Base-by-base conservation (phyloP, 1,140 invertebrate genomes). In the Sitophilus oryzae region DNA sequence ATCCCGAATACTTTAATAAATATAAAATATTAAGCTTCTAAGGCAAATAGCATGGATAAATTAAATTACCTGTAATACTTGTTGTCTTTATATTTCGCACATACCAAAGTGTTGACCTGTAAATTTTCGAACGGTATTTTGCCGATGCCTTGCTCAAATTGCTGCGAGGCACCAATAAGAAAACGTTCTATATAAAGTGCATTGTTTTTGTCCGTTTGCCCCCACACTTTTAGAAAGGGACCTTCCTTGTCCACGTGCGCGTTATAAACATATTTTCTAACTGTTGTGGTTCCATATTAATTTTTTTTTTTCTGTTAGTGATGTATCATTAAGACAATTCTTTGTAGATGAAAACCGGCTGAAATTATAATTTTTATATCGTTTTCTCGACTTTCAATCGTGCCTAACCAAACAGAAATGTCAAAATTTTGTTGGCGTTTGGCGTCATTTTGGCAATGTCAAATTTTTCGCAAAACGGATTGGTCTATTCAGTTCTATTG, bases 221-320 rank as follows among this genome's bases (percentile, higher is more conserved):
- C 85, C 73, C 79, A 84, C 60, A 89, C 75, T 71, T 79, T 83
- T 35, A 88, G 68, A 61, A 81, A 81, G 16, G 76, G 73, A 22
- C 81, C 79, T 40, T 84, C 78, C 23, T 74, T 73, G 59, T 86
- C 82, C 30, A 86, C 73, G 68, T 82, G 78, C n/a, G n/a, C 18
- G 84, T 86, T 58, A 86, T 59, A 35, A 62, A 66, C 35, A 67
- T 34, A 45, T 52, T 52, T 16, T 55, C 10, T n/a, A 35, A 47
- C 47, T 61, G 56, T 16, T n/a, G 42, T 42, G 30, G 2, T 11
- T 30, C 25, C 25, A 30, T 30, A 6, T 30, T 11, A 11, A 30
- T 30, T 6, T 30, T 30, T 6, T 30, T 30, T 11, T 5, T 6
- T 30, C 25, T 6, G 5, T 30, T 30, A 30, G 25, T 30, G 5